These are phyloP conservation scores for Polymixis flavicincta DNA, from an alignment of 2,888 invertebrate species.

Conservation along the genomic window DNA sequence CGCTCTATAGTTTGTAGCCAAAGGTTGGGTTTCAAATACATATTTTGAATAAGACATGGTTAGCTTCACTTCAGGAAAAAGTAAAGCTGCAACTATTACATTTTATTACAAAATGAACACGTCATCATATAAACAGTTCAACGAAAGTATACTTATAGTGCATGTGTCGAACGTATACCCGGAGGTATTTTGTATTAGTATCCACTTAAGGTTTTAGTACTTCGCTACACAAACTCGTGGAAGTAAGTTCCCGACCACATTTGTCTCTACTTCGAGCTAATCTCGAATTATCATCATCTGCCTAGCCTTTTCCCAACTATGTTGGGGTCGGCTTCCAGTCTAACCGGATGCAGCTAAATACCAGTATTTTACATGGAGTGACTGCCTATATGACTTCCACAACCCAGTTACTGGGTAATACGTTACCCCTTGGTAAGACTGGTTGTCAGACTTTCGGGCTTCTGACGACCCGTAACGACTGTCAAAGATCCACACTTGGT, in stretches of 20 bases:
- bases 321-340: no score
- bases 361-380: no score
- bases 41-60: background rate
- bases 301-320: no score
- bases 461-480: no score
- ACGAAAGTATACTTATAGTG: background rate
- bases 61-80: background rate
- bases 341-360: no score
- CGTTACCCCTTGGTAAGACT: no score
- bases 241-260: constrained; percentile 43
- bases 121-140: constrained; percentile 10
- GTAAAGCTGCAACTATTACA: background rate
- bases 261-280: constrained; percentile 46
- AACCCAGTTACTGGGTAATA: no score
- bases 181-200: constrained; percentile 51
- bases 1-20: background rate
- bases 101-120: constrained; percentile 4
- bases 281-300: no score
- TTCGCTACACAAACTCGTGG: constrained; percentile 35
- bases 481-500: no score
- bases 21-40: background rate
- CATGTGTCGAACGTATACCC: constrained; percentile 31
- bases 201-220: constrained; percentile 46
- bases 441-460: no score
- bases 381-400: no score